phyloP scores from a whole-genome alignment of 2,888 invertebrate genomes.

The Neoascia interrupta region DNA sequence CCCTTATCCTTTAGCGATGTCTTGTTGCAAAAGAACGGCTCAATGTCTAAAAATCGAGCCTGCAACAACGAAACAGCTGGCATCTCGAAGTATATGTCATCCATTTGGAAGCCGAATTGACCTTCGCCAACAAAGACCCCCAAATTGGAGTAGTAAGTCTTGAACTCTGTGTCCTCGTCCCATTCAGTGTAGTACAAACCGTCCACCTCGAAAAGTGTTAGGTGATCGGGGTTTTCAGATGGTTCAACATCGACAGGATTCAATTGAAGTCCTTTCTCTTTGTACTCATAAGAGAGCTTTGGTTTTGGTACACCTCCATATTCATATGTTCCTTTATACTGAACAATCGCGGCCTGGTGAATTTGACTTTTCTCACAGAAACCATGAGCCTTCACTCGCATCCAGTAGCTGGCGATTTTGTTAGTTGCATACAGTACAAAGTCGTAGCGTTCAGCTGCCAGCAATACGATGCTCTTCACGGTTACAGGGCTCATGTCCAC shows the following conservation, averaged over 20 bases:
- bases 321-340: slow-evolving; percentile 73
- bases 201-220: slow-evolving; percentile 26
- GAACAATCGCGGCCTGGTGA: slow-evolving; percentile 76
- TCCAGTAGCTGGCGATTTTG: slow-evolving; percentile 75
- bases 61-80: slow-evolving; percentile 74
- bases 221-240: slow-evolving; percentile 9
- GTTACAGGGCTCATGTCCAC: slow-evolving; percentile 75
- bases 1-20: slow-evolving; percentile 72
- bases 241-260: slow-evolving; percentile 73
- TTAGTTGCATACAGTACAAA: slow-evolving; percentile 76
- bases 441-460: slow-evolving; percentile 76
- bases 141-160: slow-evolving; percentile 74
- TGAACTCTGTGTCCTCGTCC: slow-evolving; percentile 73
- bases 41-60: slow-evolving; percentile 73
- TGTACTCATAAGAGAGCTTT: slow-evolving; percentile 73
- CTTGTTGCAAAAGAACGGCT: slow-evolving; percentile 74
- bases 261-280: slow-evolving; percentile 71
- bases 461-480: slow-evolving; percentile 75
- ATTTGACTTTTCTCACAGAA: slow-evolving; percentile 74
- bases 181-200: slow-evolving; percentile 60
- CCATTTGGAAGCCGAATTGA: slow-evolving; percentile 73
- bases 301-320: slow-evolving; percentile 68
- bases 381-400: slow-evolving; percentile 75
- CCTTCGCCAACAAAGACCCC: slow-evolving; percentile 71
- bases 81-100: slow-evolving; percentile 73